A percentile compares a stretch with the other conserved stretches of the same genome.
Evolutionary conservation across 2,888 invertebrate genomes (phyloP).

Genomic region (Disparrhopalites patrizii): DNA sequence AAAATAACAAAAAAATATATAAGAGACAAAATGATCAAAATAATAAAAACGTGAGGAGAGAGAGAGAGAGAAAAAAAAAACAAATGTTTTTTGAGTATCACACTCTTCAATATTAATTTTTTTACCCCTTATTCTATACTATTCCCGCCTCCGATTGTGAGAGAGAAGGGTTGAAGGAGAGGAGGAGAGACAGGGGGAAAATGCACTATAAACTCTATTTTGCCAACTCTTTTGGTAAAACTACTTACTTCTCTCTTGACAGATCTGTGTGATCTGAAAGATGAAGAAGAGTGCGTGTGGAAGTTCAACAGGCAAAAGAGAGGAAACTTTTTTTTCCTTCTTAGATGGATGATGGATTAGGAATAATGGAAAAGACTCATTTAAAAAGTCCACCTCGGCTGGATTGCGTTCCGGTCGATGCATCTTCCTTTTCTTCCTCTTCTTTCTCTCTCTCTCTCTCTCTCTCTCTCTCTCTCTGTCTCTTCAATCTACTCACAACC

Average conservation of each 20-base stretch:
- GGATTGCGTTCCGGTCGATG: conserved; percentile 22
- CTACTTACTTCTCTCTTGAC: conserved; percentile 1
- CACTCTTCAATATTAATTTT: too few species aligned
- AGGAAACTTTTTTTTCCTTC: conserved; percentile 12
- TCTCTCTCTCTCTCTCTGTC: too few species aligned
- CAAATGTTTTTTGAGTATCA: too few species aligned
- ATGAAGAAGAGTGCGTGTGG: not conserved
- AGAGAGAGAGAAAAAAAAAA: too few species aligned
- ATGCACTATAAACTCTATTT: too few species aligned
- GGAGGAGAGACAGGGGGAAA: not conserved
- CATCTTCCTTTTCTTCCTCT: conserved; percentile 8
- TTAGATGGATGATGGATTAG: conserved; percentile 19
- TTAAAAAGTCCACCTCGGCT: conserved; percentile 19
- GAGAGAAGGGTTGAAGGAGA: too few species aligned
- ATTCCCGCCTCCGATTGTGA: not conserved
- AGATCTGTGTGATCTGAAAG: conserved; percentile 2
- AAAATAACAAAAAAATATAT: too few species aligned
- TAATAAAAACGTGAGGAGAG: too few species aligned
- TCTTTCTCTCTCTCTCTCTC: not conserved
- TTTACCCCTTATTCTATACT: too few species aligned
- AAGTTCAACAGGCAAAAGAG: not conserved
- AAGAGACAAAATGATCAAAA: too few species aligned
- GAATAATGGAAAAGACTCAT: conserved; percentile 20
- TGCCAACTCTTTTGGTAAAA: conserved; percentile 1
- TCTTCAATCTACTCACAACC: not conserved